Conservation (phyloP, 1,140 invertebrate species). For the Eufriesea mexicana region DNA sequence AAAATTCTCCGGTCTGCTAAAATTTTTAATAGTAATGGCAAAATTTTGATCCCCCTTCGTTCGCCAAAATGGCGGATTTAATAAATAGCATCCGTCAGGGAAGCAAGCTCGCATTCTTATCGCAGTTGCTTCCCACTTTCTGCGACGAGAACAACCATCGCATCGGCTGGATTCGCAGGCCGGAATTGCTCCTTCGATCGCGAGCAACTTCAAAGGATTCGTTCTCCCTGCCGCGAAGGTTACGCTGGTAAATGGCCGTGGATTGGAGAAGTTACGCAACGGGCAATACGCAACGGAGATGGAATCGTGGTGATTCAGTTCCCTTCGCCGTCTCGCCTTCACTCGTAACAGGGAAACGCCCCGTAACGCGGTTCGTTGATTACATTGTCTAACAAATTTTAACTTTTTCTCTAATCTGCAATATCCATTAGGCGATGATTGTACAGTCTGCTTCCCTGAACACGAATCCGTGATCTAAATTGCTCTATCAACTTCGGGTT, state of each 20-base stretch:
- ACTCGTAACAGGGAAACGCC: conserved; percentile 33
- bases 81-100: neutral
- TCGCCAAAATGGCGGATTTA: neutral
- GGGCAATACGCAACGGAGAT: conserved; percentile 43
- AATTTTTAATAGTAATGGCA: no score
- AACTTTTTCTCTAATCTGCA: no score
- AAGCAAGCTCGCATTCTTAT: neutral
- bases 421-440: no score
- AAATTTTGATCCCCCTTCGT: neutral
- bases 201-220: conserved; percentile 62
- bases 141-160: conserved; percentile 3
- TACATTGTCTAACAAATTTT: no score
- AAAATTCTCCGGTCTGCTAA: no score
- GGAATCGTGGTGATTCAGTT: conserved; percentile 59
- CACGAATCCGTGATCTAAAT: no score
- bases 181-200: conserved; percentile 69
- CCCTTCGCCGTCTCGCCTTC: conserved; percentile 22
- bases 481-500: no score
- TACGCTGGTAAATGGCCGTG: conserved; percentile 1
- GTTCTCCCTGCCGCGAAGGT: conserved; percentile 5
- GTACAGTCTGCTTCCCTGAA: no score
- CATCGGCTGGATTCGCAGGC: conserved; percentile 19
- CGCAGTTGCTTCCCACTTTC: neutral
- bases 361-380: conserved; percentile 38
- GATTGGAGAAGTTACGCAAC: conserved; percentile 55